These are phyloP conservation scores for Dryocosmus kuriphilus DNA, from an alignment of 2,888 invertebrate species.

Conservation along the genomic window DNA sequence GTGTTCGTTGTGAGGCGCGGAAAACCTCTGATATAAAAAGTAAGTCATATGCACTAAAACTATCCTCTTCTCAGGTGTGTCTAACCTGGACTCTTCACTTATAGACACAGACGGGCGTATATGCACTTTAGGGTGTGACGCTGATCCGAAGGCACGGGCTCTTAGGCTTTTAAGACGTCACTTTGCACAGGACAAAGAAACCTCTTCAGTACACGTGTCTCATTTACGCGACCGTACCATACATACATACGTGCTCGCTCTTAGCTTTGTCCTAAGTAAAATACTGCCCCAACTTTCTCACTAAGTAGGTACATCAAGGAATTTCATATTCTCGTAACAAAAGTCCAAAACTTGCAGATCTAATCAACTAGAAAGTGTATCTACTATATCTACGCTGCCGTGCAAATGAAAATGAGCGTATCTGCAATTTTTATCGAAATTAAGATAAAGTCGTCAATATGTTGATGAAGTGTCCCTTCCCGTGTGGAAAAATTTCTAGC, in stretches of 20 bases:
- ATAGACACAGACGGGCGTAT: constrained; percentile 19
- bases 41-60: constrained; percentile 32
- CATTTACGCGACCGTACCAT: constrained; percentile 42
- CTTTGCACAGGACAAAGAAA: constrained; percentile 50
- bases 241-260: constrained; percentile 8
- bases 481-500: too few species aligned
- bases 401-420: too few species aligned
- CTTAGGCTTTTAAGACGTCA: constrained; percentile 50
- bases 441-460: too few species aligned
- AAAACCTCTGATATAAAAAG: constrained; percentile 3
- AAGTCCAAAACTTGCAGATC: not conserved
- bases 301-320: too few species aligned
- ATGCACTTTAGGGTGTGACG: constrained; percentile 43
- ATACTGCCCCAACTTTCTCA: not conserved
- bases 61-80: not conserved
- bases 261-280: constrained; percentile 35
- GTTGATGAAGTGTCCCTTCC: too few species aligned
- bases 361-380: not conserved
- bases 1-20: not conserved
- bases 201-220: constrained; percentile 46
- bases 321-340: not conserved
- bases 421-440: too few species aligned
- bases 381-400: too few species aligned
- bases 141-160: constrained; percentile 47
- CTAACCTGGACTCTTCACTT: constrained; percentile 6